A percentile compares a stretch with the other conserved stretches of the same genome.
Conservation (phyloP, 2,888 invertebrate genomes). For the Netelia melanura region DNA sequence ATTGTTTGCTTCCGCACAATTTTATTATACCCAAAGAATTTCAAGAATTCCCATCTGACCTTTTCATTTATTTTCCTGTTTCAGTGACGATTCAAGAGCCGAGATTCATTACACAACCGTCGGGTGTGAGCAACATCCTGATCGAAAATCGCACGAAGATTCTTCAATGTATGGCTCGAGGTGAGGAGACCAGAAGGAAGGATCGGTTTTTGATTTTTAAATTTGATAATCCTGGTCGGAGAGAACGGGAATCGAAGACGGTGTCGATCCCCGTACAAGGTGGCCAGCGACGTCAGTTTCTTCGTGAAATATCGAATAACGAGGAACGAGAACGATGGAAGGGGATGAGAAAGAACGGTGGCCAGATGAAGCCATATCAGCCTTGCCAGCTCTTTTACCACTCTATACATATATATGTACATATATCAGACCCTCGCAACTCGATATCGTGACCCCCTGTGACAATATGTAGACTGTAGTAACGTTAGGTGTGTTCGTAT, state of each 20-base stretch:
- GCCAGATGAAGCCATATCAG: conserved; percentile 79
- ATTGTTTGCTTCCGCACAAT: too few relatives aligned
- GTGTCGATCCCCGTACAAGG: conserved; percentile 49
- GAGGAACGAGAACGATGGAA: conserved; percentile 71
- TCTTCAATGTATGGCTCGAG: conserved; percentile 95
- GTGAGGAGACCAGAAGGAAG: conserved; percentile 85
- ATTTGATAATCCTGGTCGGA: conserved; percentile 18
- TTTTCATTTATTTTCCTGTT: not conserved
- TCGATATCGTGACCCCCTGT: conserved; percentile 79
- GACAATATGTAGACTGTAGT: conserved; percentile 54
- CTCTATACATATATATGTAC: conserved; percentile 29
- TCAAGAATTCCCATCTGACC: too few relatives aligned
- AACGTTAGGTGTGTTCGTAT: conserved; percentile 42
- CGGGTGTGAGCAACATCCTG: conserved; percentile 94
- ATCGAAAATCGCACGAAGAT: conserved; percentile 96
- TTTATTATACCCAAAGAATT: too few relatives aligned
- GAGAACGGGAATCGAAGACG: conserved; percentile 1
- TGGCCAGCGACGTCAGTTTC: conserved; percentile 66
- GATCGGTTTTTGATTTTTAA: not conserved
- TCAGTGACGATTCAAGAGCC: conserved; percentile 92
- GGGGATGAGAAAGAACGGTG: conserved; percentile 75
- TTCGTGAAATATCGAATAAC: conserved; percentile 78
- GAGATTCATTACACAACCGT: conserved; percentile 94
- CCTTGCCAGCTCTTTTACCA: conserved; percentile 55
- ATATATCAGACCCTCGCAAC: conserved; percentile 72